Percentiles rank a stretch among this genome's conserved stretches.
Evolutionary conservation across 1,140 invertebrate genomes (phyloP).

Genomic region (Dendroctonus ponderosae): DNA sequence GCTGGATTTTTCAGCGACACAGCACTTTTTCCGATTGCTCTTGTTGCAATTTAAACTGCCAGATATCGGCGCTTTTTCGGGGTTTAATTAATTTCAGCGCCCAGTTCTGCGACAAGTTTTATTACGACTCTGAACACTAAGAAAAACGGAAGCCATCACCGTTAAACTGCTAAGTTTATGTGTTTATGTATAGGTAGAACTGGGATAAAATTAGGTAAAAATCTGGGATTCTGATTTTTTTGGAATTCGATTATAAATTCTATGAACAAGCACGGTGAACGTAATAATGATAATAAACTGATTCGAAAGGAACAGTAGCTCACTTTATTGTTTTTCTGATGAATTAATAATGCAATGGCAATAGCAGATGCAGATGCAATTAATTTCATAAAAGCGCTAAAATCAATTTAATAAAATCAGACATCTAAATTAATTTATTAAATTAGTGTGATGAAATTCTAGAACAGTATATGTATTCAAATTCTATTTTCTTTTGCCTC

Average conservation of each 20-base stretch:
- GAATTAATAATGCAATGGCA: no score
- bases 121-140: constrained; percentile 24
- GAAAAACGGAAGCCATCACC: constrained; percentile 24
- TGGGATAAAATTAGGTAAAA: not conserved
- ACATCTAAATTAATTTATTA: no score
- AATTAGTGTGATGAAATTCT: no score
- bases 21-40: constrained; percentile 28
- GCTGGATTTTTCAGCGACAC: constrained; percentile 27
- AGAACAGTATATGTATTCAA: no score
- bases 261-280: not conserved
- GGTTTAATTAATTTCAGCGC: constrained; percentile 32
- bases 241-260: not conserved
- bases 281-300: not conserved
- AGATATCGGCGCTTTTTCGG: constrained; percentile 28
- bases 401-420: no score
- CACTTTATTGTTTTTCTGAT: no score
- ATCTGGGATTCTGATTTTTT: not conserved
- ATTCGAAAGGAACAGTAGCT: no score
- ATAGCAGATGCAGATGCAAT: no score
- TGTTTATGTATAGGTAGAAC: constrained; percentile 14
- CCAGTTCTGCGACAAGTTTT: constrained; percentile 27
- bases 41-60: constrained; percentile 28
- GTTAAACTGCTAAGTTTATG: constrained; percentile 19
- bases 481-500: no score
- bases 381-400: no score